Evolutionary conservation across 2,888 invertebrate species (phyloP).

Genomic region (Coelopa pilipes): DNA sequence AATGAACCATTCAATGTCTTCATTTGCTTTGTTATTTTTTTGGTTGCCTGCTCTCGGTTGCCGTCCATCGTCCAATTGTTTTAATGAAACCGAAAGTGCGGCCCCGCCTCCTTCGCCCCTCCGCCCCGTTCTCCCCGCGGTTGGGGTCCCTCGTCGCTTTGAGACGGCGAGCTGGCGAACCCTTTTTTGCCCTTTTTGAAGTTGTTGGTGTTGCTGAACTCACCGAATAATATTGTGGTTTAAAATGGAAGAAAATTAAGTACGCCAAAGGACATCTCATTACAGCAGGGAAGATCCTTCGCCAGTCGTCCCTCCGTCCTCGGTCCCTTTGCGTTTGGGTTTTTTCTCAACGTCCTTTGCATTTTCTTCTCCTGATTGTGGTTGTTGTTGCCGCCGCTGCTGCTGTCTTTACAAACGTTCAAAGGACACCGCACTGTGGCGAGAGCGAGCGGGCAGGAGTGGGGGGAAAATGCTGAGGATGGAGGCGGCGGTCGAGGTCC

Average conservation of each 20-base stretch:
- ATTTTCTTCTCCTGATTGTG: not conserved
- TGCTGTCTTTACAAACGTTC: slow-evolving; percentile 10
- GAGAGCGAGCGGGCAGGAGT: not conserved
- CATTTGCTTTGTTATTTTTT: not conserved
- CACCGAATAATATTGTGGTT: slow-evolving; percentile 22
- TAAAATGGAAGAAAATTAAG: slow-evolving; percentile 28
- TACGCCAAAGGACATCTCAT: slow-evolving; percentile 30
- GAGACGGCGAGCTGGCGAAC: not conserved
- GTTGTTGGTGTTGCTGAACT: not conserved
- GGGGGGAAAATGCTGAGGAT: too few species aligned
- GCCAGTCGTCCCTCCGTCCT: too few species aligned
- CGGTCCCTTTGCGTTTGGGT: not conserved
- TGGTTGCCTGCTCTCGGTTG: too few species aligned
- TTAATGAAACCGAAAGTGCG: too few species aligned
- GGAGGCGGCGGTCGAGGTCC: not conserved
- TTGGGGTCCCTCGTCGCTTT: not conserved
- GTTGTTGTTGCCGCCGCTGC: not conserved
- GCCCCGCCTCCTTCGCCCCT: too few species aligned
- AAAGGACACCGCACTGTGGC: not conserved
- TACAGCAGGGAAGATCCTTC: not conserved
- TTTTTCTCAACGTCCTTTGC: not conserved
- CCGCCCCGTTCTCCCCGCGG: too few species aligned
- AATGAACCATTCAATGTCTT: not conserved
- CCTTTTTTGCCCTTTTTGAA: slow-evolving; percentile 5
- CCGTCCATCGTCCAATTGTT: too few species aligned